A percentile compares a stretch with the other conserved stretches of the same genome.
phyloP scores from a whole-genome alignment of 1,140 invertebrate genomes.

The Drosophila tristis region DNA sequence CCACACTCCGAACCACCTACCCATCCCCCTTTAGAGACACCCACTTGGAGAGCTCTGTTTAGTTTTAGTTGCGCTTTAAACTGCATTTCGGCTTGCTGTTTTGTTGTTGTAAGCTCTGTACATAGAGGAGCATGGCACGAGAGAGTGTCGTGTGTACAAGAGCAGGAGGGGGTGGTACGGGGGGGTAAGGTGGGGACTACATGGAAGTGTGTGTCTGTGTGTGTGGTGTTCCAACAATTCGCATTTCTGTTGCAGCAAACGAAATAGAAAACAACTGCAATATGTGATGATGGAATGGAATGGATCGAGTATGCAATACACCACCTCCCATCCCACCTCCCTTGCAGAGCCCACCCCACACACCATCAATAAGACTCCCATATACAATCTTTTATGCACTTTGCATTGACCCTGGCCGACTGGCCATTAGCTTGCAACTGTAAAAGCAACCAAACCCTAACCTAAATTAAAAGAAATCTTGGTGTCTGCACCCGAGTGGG shows the following conservation, averaged over 20 bases:
- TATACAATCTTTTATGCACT: conserved; percentile 7
- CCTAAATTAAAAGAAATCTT: conserved; percentile 5
- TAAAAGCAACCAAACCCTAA: neutral
- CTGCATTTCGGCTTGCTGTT: conserved; percentile 69
- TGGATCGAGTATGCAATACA: conserved; percentile 26
- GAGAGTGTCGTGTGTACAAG: neutral
- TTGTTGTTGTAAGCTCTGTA: conserved; percentile 64
- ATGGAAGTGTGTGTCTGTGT: conserved; percentile 14
- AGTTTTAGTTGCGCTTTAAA: conserved; percentile 82
- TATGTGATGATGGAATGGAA: conserved; percentile 30
- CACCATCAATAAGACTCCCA: neutral
- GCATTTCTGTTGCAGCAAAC: conserved; percentile 47
- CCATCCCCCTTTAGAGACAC: conserved; percentile 17
- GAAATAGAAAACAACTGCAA: conserved; percentile 59
- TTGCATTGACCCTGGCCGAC: conserved; percentile 10
- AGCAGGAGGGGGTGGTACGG: neutral
- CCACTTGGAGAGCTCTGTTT: conserved; percentile 67
- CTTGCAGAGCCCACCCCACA: neutral
- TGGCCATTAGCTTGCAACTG: conserved; percentile 11
- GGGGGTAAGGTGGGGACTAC: neutral
- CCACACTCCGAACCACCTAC: no score
- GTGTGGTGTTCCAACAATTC: conserved; percentile 36
- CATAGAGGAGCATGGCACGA: conserved; percentile 47
- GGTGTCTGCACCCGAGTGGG: neutral
- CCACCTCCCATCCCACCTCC: neutral